A percentile compares a stretch with the other conserved stretches of the same genome.
Conservation (phyloP, 2,113 vertebrate species). For the Coregonus clupeaformis region DNA sequence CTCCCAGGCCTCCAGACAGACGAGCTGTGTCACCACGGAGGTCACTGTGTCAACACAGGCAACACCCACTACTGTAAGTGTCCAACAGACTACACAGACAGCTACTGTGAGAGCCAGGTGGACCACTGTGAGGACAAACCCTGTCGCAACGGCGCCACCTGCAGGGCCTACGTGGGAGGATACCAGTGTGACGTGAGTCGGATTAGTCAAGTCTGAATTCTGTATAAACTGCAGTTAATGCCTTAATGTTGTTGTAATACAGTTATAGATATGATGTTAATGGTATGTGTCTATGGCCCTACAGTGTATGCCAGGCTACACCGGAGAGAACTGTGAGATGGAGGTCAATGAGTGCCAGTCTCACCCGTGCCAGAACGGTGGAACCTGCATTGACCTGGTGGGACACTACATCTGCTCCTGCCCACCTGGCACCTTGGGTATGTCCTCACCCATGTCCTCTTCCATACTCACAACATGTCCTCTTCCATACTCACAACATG, state of each 20-base stretch:
- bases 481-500: too few species aligned
- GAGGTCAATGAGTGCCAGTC: constrained; percentile 88
- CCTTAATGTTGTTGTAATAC: too few species aligned
- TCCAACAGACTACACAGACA: constrained; percentile 79
- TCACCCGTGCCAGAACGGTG: constrained; percentile 88
- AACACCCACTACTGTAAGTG: constrained; percentile 84
- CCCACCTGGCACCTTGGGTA: constrained; percentile 89
- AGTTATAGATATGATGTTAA: neutral
- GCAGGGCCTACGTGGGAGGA: constrained; percentile 83
- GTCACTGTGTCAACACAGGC: constrained; percentile 82
- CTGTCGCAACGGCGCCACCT: constrained; percentile 86
- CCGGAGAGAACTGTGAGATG: constrained; percentile 81
- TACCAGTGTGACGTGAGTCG: constrained; percentile 84
- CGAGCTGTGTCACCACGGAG: constrained; percentile 81
- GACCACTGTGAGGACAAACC: constrained; percentile 84
- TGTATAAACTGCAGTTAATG: too few species aligned
- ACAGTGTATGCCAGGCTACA: constrained; percentile 83
- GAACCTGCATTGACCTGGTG: constrained; percentile 86
- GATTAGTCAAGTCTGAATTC: too few species aligned
- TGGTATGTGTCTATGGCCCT: constrained; percentile 16
- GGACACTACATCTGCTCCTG: constrained; percentile 92
- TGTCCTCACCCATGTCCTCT: neutral
- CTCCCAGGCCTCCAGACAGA: constrained; percentile 75
- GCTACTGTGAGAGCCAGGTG: constrained; percentile 85
- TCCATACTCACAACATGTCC: too few species aligned